Evolutionary conservation across 2,888 invertebrate genomes (phyloP).

Genomic region (Aquatica leii): DNA sequence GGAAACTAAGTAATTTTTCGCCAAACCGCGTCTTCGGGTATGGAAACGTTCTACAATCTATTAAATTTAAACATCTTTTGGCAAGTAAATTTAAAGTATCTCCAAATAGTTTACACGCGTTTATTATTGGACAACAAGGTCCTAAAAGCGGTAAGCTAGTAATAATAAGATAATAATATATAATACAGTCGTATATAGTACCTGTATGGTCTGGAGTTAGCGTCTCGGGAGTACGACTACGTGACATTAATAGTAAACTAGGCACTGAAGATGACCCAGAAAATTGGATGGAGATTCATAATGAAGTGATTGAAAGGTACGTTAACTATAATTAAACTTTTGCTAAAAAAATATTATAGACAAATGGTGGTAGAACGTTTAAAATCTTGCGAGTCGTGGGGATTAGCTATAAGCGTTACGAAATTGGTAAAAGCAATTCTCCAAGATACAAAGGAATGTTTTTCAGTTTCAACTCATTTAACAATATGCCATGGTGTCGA

Average conservation of each 20-base stretch:
- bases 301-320: slow-evolving; percentile 68
- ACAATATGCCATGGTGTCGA: slow-evolving; percentile 71
- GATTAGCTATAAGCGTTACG: slow-evolving; percentile 80
- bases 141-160: slow-evolving; percentile 64
- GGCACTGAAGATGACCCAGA: slow-evolving; percentile 70
- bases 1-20: slow-evolving; percentile 71
- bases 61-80: slow-evolving; percentile 68
- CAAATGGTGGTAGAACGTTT: slow-evolving; percentile 84
- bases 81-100: slow-evolving; percentile 66
- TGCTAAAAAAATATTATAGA: slow-evolving; percentile 58
- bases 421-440: slow-evolving; percentile 74
- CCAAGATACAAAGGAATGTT: slow-evolving; percentile 74
- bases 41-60: slow-evolving; percentile 71
- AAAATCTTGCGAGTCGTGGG: slow-evolving; percentile 90
- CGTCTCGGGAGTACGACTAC: slow-evolving; percentile 67
- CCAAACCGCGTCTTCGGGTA: slow-evolving; percentile 68
- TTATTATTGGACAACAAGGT: slow-evolving; percentile 74
- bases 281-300: slow-evolving; percentile 79
- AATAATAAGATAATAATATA: too few species aligned
- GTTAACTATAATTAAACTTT: slow-evolving; percentile 16
- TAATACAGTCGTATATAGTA: too few species aligned
- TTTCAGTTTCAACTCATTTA: slow-evolving; percentile 79
- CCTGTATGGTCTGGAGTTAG: slow-evolving; percentile 73
- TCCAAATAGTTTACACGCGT: slow-evolving; percentile 66
- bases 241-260: slow-evolving; percentile 65